phyloP scores from a whole-genome alignment of 2,888 invertebrate species.

The Lordiphosa andalusiaca region DNA sequence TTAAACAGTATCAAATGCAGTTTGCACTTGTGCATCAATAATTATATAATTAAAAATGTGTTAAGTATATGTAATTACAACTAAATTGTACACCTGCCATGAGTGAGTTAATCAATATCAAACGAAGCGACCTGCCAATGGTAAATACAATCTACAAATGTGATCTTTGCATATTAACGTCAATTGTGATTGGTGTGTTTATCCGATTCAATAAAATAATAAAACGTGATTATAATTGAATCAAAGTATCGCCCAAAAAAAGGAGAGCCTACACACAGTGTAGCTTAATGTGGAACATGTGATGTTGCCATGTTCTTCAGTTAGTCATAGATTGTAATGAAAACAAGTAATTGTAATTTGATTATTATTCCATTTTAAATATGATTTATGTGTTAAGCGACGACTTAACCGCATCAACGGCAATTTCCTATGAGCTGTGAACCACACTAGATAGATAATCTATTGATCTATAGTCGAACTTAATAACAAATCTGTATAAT shows the following conservation, averaged over 20 bases:
- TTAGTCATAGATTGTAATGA: constrained; percentile 6
- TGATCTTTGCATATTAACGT: constrained; percentile 3
- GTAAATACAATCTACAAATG: constrained; percentile 36
- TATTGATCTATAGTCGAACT: not conserved
- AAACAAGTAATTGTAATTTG: constrained; percentile 1
- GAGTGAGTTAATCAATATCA: constrained; percentile 40
- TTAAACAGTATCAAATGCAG: constrained; percentile 1
- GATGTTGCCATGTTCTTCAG: constrained; percentile 4
- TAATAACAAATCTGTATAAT: no score
- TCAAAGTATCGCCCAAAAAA: constrained; percentile 2
- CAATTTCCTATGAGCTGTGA: constrained; percentile 3
- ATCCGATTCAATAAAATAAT: constrained; percentile 25
- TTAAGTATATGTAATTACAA: constrained; percentile 20
- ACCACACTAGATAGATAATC: not conserved
- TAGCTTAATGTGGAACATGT: not conserved
- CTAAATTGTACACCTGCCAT: constrained; percentile 41
- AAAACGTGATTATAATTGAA: constrained; percentile 21
- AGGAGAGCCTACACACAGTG: not conserved
- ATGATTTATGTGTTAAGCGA: constrained; percentile 1
- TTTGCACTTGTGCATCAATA: not conserved
- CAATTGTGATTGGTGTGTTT: constrained; percentile 7
- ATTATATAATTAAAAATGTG: constrained; percentile 13
- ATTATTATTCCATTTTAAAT: no score
- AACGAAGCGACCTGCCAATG: constrained; percentile 31
- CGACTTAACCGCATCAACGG: no score